Base-by-base conservation (phyloP, 2,888 invertebrate species). In the Caenorhabditis panamensis region DNA sequence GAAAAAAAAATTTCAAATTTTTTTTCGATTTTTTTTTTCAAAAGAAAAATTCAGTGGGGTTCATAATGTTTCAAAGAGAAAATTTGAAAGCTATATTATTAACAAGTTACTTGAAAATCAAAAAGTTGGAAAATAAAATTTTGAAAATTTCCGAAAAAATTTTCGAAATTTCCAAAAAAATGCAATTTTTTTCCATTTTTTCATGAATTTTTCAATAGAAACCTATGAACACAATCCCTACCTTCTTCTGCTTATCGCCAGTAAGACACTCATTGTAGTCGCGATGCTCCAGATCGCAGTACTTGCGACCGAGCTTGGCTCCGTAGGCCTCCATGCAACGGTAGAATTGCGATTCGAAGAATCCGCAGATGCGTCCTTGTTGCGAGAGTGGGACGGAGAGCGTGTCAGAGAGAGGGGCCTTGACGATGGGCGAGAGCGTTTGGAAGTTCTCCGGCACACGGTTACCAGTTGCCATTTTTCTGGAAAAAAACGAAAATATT, bases 321-420 rank as follows among this genome's bases (percentile, higher is more conserved):
- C 90, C 90, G 58, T 87, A 90, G 16, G 90, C 90, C 54, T 89
- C 90, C 88, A 90, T 86, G 81, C 90, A 90, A 9, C 84, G 72
- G 64, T 82, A 88, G 72, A 85, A 90, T 51, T 90, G 89, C 3
- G 85, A 82, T 62, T 90, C 90, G 80, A 90, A 90, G 72, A 89
- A 88, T 24, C 88, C 90, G 51, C 90, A 90, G 24, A 75, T 82
- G 11, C 66, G 56, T 75, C 78, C 71, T 71, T 88, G 88, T 24
- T 88, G 85, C 8, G 87, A 87, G 31, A 88, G 82, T 22, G 87
- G 87, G 13, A 88, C 76, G 24, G 85, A 71, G 49, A 88, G 82
- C 0, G 82, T 84, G 66, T 88, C 88, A 22, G 84, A 81, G 54
- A 88, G 28, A 4, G 87, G 87, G 49, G 84, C 80, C 71, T 88